These are phyloP conservation scores for Chloromyia formosa DNA, from an alignment of 2,888 invertebrate genomes.

Conservation along the genomic window DNA sequence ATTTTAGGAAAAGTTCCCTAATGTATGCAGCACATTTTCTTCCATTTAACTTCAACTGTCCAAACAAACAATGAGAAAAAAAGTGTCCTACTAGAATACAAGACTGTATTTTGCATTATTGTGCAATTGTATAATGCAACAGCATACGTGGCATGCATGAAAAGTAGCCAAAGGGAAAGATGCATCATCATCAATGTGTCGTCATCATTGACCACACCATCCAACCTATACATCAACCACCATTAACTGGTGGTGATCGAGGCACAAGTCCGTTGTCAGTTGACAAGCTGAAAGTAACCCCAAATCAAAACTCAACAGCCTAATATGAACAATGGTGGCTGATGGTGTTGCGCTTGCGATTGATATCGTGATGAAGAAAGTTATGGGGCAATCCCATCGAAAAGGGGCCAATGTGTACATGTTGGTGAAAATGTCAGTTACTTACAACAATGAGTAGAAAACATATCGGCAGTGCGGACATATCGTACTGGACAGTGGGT, in stretches of 20 bases:
- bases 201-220: not conserved
- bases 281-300: too few species aligned
- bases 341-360: not conserved
- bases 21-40: too few species aligned
- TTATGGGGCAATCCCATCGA: constrained; percentile 18
- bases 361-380: constrained; percentile 25
- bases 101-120: not conserved
- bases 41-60: too few species aligned
- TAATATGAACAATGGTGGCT: too few species aligned
- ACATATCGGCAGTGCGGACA: too few species aligned
- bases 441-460: not conserved
- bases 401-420: constrained; percentile 14
- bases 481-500: too few species aligned
- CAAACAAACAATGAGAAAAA: too few species aligned
- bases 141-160: not conserved
- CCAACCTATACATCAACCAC: not conserved
- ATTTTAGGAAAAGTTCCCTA: too few species aligned
- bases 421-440: not conserved
- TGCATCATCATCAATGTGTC: constrained; percentile 3
- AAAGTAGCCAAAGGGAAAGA: not conserved
- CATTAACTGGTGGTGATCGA: not conserved
- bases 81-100: not conserved
- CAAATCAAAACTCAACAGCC: too few species aligned
- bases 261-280: constrained; percentile 1
- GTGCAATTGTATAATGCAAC: not conserved